Evolutionary conservation across 2,888 invertebrate species (phyloP), one percentile per base, ranked within the genome.

Genomic region (Phragmatobia fuliginosa): DNA sequence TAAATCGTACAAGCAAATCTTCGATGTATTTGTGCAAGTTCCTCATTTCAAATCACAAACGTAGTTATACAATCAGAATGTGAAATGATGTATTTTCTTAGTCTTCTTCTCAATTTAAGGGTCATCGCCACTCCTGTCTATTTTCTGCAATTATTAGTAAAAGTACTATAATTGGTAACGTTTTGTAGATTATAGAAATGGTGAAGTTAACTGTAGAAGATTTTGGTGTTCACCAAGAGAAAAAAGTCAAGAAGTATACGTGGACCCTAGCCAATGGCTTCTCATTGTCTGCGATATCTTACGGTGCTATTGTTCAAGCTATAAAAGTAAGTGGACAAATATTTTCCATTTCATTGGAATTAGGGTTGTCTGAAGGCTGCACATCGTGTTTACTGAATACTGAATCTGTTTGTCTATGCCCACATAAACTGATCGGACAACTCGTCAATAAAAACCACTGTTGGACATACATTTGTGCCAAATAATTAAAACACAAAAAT

Each of bases 251-350:
- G 77, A 92, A 96, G 73, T 97, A 95, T 84, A 97, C 96, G 0
- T 96, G 97, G 95, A 91, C 84, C 7, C 97, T 97, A 71, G 85
- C 88, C 5, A 95, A 94, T 70, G 96, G 96, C 1, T 94, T 97
- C 77, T 94, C 95, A 56, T 95, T 97, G 0, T 95, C 95, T 25
- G 96, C 97, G 1, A 96, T 98, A 66, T 97, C 97, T 31, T 97
- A 97, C 82, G 99, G 99, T 6, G 98, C 98, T 2, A 97, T 97
- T 49, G 96, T 99, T 62, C 97, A 97, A 32, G 96, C 97, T 32
- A 95, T 99, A 14, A 96, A 96, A 89, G 94, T 94, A 79, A 72
- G 70, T 71, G 41, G 10, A 21, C 59, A 65, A 69, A 16, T 31
- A 16, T 31, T 60, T 4, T n/a, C n/a, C 8, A 8, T n/a, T 49